phyloP scores from a whole-genome alignment of 2,888 invertebrate genomes.

The Bugulina stolonifera region DNA sequence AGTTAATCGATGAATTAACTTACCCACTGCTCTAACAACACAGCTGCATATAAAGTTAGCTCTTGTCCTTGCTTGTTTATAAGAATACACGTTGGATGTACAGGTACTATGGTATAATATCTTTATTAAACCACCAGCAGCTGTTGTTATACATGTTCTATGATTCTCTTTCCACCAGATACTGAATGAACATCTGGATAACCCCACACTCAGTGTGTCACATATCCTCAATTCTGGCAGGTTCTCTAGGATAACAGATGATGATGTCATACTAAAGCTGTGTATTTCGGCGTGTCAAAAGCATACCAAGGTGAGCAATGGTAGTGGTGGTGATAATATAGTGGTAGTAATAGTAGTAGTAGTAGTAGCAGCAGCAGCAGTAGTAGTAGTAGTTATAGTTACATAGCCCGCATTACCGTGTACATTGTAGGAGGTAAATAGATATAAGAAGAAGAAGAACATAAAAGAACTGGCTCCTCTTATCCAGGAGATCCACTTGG shows the following conservation, averaged over 20 bases:
- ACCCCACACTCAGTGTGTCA: background rate
- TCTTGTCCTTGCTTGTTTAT: too few species aligned
- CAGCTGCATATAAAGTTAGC: too few species aligned
- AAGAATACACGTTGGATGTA: too few species aligned
- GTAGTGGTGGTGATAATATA: background rate
- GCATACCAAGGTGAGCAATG: background rate
- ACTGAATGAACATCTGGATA: background rate
- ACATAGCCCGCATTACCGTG: background rate
- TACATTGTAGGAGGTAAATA: background rate
- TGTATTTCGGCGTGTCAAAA: background rate
- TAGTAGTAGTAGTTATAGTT: background rate
- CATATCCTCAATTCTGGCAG: background rate
- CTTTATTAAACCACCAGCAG: too few species aligned
- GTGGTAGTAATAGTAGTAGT: background rate
- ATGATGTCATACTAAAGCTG: background rate
- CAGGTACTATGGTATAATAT: too few species aligned
- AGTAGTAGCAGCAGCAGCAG: background rate
- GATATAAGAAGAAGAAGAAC: background rate
- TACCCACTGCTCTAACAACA: too few species aligned
- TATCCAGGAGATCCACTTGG: too few species aligned
- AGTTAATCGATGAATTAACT: too few species aligned
- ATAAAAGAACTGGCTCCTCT: too few species aligned
- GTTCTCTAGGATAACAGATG: background rate
- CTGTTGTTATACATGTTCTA: too few species aligned
- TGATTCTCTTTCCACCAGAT: background rate